A percentile compares a stretch with the other conserved stretches of the same genome.
Evolutionary conservation across 1,140 invertebrate genomes (phyloP).

Genomic region (Drosophila bocki): DNA sequence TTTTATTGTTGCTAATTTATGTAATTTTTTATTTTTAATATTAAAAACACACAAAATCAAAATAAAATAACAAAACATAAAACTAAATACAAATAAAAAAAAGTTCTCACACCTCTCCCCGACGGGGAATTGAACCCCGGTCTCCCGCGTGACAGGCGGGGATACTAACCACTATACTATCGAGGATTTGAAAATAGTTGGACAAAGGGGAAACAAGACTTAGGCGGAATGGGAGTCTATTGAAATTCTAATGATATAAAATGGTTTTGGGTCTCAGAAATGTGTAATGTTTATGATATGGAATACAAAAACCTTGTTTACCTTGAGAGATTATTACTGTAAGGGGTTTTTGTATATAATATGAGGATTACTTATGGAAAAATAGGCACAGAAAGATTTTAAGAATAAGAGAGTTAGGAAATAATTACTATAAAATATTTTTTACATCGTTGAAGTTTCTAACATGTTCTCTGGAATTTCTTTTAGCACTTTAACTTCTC

Average conservation of each 20-base stretch:
- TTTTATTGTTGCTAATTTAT: too few species aligned
- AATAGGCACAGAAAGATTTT: neutral
- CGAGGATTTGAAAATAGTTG: conserved; percentile 80
- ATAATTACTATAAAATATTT: too few species aligned
- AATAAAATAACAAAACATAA: too few species aligned
- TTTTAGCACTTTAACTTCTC: neutral
- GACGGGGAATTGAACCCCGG: conserved; percentile 86
- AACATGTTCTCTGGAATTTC: neutral
- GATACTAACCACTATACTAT: conserved; percentile 81
- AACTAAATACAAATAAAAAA: neutral
- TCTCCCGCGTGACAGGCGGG: conserved; percentile 86
- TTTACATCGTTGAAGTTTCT: neutral
- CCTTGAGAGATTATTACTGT: too few species aligned
- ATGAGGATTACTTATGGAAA: too few species aligned
- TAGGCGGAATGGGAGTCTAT: neutral
- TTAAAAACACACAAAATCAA: too few species aligned
- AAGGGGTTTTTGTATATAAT: neutral
- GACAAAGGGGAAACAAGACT: conserved; percentile 42
- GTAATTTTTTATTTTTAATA: too few species aligned
- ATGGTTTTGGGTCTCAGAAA: neutral
- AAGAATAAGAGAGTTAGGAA: neutral
- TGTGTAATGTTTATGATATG: neutral
- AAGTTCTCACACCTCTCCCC: conserved; percentile 64
- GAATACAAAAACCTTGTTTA: too few species aligned
- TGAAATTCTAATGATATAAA: neutral